Percentiles rank a stretch among this genome's conserved stretches.
phyloP scores from a whole-genome alignment of 2,113 vertebrate genomes.

The Epinephelus fuscoguttatus region DNA sequence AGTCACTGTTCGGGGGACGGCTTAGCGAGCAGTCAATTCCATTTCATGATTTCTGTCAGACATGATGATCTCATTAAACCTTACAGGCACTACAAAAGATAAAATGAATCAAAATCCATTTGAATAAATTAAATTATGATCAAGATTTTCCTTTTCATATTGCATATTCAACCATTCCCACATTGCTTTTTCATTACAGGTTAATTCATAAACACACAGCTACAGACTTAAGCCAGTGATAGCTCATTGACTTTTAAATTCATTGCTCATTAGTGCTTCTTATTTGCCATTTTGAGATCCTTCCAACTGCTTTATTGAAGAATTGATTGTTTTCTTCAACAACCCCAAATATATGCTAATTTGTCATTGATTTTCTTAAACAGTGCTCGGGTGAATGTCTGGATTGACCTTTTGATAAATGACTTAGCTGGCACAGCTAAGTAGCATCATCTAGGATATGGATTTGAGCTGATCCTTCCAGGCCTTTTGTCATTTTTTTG shows the following conservation, averaged over 20 bases:
- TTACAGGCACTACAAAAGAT: background rate
- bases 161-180: background rate
- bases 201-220: slow-evolving; percentile 28
- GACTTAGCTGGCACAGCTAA: slow-evolving; percentile 28
- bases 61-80: background rate
- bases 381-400: slow-evolving; percentile 31
- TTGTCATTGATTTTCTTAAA: slow-evolving; percentile 50
- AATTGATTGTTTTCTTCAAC: slow-evolving; percentile 47
- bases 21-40: background rate
- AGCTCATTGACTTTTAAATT: slow-evolving; percentile 54
- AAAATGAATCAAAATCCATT: background rate
- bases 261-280: slow-evolving; percentile 45
- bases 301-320: slow-evolving; percentile 31
- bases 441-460: slow-evolving; percentile 30
- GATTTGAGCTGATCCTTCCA: slow-evolving; percentile 9
- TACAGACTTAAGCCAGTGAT: slow-evolving; percentile 22
- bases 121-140: background rate
- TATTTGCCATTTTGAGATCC: slow-evolving; percentile 51
- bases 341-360: slow-evolving; percentile 59
- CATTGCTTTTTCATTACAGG: slow-evolving; percentile 5
- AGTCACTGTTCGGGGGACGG: background rate
- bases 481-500: slow-evolving; percentile 2
- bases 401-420: slow-evolving; percentile 59
- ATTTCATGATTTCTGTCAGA: background rate
- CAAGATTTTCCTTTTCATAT: background rate